phyloP scores from a whole-genome alignment of 37 sponge, comb jelly and placozoan species.

The Geodia barretti region DNA sequence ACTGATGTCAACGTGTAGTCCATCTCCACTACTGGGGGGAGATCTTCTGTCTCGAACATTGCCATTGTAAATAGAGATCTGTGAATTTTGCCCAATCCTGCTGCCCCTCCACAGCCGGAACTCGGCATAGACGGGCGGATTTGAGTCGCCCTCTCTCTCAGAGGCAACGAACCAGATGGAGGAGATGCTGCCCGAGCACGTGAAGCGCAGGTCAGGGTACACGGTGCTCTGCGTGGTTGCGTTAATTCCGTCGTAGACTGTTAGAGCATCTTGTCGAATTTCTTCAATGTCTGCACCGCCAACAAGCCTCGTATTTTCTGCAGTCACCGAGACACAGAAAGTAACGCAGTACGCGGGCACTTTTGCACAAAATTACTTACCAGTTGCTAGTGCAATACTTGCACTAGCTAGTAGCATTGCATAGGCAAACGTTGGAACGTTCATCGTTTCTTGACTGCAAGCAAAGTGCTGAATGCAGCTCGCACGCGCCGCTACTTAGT shows the following conservation, averaged over 20 bases:
- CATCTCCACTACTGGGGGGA: background rate
- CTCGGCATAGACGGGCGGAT: background rate
- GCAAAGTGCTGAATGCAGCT: no score
- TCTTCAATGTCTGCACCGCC: background rate
- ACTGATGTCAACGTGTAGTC: background rate
- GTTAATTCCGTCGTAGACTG: background rate
- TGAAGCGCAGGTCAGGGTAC: background rate
- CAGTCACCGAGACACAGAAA: no score
- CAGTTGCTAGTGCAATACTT: no score
- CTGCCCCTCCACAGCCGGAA: background rate
- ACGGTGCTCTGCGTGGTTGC: background rate
- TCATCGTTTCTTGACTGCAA: no score
- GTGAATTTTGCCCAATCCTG: background rate
- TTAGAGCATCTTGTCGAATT: background rate
- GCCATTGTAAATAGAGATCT: background rate
- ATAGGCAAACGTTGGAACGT: no score
- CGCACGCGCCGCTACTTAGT: no score
- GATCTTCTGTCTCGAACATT: background rate
- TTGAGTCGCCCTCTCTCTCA: background rate
- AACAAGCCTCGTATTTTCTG: no score
- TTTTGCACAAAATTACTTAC: no score
- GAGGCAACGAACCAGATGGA: background rate
- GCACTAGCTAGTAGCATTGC: no score
- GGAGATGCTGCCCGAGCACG: constrained; percentile 1
- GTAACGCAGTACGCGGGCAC: no score